Base-by-base conservation (phyloP, 2,888 invertebrate species). In the Limnephilus lunatus region DNA sequence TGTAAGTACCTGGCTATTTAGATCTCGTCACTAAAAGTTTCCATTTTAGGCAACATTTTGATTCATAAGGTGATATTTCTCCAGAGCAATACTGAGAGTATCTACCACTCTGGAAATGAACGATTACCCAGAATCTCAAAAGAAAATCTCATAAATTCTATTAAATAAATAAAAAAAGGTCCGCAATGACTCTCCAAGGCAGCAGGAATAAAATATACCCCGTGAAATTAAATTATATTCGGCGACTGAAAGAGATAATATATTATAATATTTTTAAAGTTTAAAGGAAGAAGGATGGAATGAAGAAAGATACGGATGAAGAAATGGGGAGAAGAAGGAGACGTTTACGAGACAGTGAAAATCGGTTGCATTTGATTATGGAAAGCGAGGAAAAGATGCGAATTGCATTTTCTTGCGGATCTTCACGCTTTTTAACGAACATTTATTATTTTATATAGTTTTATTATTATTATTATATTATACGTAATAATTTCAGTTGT, bases 291-390 rank as follows among this genome's bases (percentile, higher is more conserved):
- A 30, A 30, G 31, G 68, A 82, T 12, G 48, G 31, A 85, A 30
- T 83, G 68, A 81, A 81, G 30, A 35, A 9, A 85, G 35, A 89
- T n/a, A 48, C 44, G 81, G 44, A 89, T 44, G 30, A 80, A 91
- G 89, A 89, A 91, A 91, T 89, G 14, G 83, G 85, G 14, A 88
- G 32, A 90, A 91, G 81, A 91, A 91, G 32, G 19, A 80, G 80
- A 81, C 80, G 80, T 86, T 86, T 44, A 86, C 48, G 30, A 89
- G 88, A 89, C 88, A 80, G 80, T n/a, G 81, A 90, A 90, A 92
- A 90, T 90, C 92, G 90, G 92, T 92, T 90, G 92, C 92, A 92
- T 92, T 92, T 90, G 86, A 92, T 92, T 92, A 92, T 88, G 92
- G 80, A 90, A 80, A 81, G 86, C 85, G 81, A 82, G 81, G 82